Evolutionary conservation across 2,888 invertebrate species (phyloP), one percentile per base, ranked within the genome.

Genomic region (Erebia aethiops): DNA sequence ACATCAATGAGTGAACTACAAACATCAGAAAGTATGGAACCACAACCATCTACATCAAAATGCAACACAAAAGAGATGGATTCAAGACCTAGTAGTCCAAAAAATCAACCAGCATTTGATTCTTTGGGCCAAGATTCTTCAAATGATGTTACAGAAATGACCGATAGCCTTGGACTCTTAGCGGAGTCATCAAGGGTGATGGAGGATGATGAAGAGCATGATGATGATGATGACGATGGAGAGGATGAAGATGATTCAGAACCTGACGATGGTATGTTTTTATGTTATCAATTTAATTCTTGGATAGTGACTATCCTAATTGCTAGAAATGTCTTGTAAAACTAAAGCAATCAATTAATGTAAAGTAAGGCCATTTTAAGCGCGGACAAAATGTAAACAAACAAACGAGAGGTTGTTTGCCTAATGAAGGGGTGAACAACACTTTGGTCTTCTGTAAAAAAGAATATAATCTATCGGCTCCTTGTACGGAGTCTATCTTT

Each of bases 151-250:
- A 82, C 84, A 10, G 87, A 88, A 67, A 77, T 84, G 1, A 78
- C 85, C 0, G 93, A 93, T 69, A 89, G 86, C 64, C 81, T 93
- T 0, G 93, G 90, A 0, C 77, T 93, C 14, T 73, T 93, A n/a
- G 89, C 93, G 0, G 93, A 92, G 77, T 88, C 89, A 0, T 85
- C 84, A 0, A 82, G 88, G 35, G 79, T 88, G 1, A 81, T 87
- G 74, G 86, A 87, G 10, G 90, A 91, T 74, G 90, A 91, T 69
- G 89, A 91, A 43, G 89, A 90, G 2, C 83, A 80, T 11, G 82
- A 82, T 0, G 86, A 87, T 2, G 87, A 88, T n/a, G 86, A 84
- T 13, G 87, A 82, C 5, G 61, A 61, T 13, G 56, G 14, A 49
- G 82, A 81, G 46, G 80, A 80, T 21, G 83, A 81, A 61, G 79